These are phyloP conservation scores for Ennomos fuscantarius DNA, from an alignment of 2,888 invertebrate species.

Conservation along the genomic window DNA sequence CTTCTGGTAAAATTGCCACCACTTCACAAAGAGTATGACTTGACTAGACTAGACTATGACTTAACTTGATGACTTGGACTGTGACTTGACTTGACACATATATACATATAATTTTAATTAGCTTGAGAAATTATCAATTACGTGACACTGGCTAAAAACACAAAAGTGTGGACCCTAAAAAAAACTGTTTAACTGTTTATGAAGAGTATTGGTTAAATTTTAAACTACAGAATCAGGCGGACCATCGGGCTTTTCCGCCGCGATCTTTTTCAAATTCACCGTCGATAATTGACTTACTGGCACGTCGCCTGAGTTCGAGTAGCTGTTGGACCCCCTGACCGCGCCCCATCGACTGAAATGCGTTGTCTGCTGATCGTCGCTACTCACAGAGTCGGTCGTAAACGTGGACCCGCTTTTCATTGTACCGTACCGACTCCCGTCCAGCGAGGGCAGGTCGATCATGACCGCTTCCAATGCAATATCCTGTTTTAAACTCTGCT, in stretches of 20 bases:
- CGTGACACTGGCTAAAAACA: too few relatives aligned
- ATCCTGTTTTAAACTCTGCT: slow-evolving; percentile 74
- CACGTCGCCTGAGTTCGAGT: slow-evolving; percentile 57
- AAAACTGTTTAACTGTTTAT: too few relatives aligned
- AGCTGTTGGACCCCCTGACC: slow-evolving; percentile 81
- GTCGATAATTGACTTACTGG: slow-evolving; percentile 77
- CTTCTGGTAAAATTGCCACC: too few relatives aligned
- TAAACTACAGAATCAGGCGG: slow-evolving; percentile 64
- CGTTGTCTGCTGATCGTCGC: slow-evolving; percentile 44
- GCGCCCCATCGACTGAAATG: slow-evolving; percentile 79
- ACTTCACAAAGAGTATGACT: too few relatives aligned
- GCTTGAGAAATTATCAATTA: too few relatives aligned
- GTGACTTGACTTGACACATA: too few relatives aligned
- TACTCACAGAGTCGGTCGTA: slow-evolving; percentile 47
- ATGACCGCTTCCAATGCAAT: slow-evolving; percentile 72
- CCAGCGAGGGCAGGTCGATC: slow-evolving; percentile 70
- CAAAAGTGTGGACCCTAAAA: too few relatives aligned
- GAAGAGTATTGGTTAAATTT: slow-evolving; percentile 3
- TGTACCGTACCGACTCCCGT: slow-evolving; percentile 56
- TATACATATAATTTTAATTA: too few relatives aligned
- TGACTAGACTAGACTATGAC: too few relatives aligned
- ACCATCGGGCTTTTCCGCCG: slow-evolving; percentile 48
- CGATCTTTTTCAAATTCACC: slow-evolving; percentile 60
- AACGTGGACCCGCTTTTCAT: slow-evolving; percentile 58
- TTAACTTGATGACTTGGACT: too few relatives aligned